phyloP scores from a whole-genome alignment of 1,140 invertebrate genomes.

The Zophobas atratus region DNA sequence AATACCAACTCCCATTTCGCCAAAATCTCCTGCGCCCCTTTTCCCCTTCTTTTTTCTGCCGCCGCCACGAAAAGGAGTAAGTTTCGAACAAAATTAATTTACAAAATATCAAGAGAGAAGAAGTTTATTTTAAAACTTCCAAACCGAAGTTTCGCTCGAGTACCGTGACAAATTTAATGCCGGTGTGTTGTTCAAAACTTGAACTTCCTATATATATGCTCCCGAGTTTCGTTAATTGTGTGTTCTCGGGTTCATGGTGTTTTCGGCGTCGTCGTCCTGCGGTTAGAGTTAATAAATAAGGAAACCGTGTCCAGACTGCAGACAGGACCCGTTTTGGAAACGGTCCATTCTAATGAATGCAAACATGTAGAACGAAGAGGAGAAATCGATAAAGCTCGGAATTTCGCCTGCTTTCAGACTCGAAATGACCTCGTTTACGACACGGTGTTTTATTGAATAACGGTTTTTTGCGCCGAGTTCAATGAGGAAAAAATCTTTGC shows the following conservation, averaged over 20 bases:
- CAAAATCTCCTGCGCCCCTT: no score
- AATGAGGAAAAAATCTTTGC: no score
- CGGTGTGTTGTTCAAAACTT: neutral
- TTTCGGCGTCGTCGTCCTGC: neutral
- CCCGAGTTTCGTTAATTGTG: constrained; percentile 16
- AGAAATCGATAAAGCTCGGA: constrained; percentile 7
- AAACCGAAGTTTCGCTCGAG: neutral
- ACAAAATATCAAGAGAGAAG: neutral
- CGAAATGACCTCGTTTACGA: neutral
- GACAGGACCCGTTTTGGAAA: constrained; percentile 15
- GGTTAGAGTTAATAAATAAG: constrained; percentile 3
- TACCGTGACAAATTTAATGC: neutral
- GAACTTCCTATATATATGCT: neutral
- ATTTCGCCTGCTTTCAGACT: constrained; percentile 2
- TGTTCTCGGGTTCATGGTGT: neutral
- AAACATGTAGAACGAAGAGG: neutral
- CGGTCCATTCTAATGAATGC: constrained; percentile 21
- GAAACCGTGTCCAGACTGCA: constrained; percentile 1
- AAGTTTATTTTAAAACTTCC: neutral
- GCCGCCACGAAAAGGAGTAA: neutral
- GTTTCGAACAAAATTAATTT: neutral
- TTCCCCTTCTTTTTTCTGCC: no score
- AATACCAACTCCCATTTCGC: no score
- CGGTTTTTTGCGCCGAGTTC: neutral
- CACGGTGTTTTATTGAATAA: neutral